Evolutionary conservation across 2,888 invertebrate species (phyloP).

Genomic region (Lacanobia oleracea): DNA sequence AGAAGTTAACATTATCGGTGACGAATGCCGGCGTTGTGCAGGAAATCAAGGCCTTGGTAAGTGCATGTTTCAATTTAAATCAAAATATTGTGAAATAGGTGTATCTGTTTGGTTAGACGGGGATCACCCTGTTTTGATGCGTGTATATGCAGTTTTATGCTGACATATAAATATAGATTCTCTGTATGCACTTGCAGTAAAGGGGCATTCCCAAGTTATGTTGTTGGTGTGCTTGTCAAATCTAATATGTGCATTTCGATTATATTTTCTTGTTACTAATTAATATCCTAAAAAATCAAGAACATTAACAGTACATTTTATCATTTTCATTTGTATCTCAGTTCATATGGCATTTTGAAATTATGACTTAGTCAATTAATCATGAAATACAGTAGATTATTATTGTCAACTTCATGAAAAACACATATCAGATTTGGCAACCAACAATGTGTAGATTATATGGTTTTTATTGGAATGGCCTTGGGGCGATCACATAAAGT

Average conservation of each 20-base stretch:
- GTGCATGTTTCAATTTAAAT: constrained; percentile 59
- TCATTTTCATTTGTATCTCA: no score
- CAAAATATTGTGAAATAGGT: constrained; percentile 53
- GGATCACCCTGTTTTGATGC: constrained; percentile 35
- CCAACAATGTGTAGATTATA: neutral
- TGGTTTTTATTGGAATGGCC: constrained; percentile 25
- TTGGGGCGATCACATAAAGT: constrained; percentile 19
- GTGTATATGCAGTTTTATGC: neutral
- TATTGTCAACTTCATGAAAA: no score
- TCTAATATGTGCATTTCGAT: no score
- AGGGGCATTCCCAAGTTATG: constrained; percentile 25
- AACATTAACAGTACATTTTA: no score
- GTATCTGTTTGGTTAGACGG: constrained; percentile 12
- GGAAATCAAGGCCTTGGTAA: constrained; percentile 92
- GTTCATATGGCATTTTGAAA: no score
- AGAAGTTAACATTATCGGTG: constrained; percentile 83
- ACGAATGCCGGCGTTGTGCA: constrained; percentile 89
- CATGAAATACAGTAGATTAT: no score
- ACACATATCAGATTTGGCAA: no score
- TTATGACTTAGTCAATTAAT: no score
- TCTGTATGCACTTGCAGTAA: neutral
- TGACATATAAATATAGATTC: constrained; percentile 4
- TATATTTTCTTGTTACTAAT: no score
- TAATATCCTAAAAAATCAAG: no score
- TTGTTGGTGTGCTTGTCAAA: no score